phyloP scores from a whole-genome alignment of 37 sponge, comb jelly and placozoan genomes.

The Geodia barretti region DNA sequence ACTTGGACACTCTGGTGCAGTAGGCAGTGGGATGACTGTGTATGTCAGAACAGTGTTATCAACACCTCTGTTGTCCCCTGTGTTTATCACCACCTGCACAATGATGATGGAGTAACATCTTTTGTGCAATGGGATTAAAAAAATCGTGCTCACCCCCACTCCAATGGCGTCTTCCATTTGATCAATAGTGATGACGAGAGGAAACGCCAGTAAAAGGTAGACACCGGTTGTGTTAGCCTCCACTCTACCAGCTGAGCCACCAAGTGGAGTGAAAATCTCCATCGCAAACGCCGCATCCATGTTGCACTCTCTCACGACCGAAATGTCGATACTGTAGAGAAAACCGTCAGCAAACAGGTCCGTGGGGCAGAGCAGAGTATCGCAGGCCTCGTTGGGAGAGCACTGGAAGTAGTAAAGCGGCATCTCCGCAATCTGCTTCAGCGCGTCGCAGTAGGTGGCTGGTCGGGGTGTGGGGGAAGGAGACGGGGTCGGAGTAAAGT shows the following conservation, averaged over 20 bases:
- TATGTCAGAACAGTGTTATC: no score
- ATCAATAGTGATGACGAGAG: neutral
- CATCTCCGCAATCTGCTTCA: neutral
- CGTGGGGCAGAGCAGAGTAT: neutral
- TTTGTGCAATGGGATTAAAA: no score
- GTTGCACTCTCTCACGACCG: neutral
- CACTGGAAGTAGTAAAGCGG: neutral
- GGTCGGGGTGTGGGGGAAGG: neutral
- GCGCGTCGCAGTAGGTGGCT: neutral
- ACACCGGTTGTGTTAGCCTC: neutral
- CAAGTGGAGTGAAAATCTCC: neutral
- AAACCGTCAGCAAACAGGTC: neutral
- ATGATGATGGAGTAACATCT: no score
- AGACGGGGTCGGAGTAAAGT: neutral
- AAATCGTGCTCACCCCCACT: no score
- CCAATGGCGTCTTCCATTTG: neutral
- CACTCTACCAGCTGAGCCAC: neutral
- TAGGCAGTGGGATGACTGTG: no score
- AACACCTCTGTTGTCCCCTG: no score
- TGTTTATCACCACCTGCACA: no score
- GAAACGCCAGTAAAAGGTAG: neutral
- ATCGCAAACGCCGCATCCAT: neutral
- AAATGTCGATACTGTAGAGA: neutral
- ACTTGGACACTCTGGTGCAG: no score
- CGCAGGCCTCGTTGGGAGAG: neutral